These are phyloP conservation scores for Jordanella pulchra DNA, from an alignment of 2,797 vertebrate species.

Conservation along the genomic window DNA sequence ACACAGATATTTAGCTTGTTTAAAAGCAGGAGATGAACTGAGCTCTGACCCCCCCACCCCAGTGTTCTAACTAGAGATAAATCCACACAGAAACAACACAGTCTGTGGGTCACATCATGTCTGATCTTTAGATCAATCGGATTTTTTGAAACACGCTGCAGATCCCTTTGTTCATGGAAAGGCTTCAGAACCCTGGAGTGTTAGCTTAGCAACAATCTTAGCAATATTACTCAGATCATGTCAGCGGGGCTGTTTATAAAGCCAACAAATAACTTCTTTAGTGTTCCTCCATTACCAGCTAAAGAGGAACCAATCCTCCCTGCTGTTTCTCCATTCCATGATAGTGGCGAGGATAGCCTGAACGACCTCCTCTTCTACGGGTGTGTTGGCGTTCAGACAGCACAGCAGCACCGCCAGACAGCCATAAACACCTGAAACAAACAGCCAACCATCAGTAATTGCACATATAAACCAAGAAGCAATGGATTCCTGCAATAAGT, in stretches of 20 bases:
- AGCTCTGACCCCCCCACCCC: background rate
- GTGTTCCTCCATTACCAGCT: conserved; percentile 78
- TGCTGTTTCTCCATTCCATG: conserved; percentile 88
- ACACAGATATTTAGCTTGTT: conserved; percentile 36
- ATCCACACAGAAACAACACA: background rate
- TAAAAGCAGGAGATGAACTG: background rate
- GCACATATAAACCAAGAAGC: background rate
- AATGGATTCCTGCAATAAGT: background rate
- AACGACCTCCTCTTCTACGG: conserved; percentile 84
- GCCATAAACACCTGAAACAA: conserved; percentile 85
- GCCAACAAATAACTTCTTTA: background rate
- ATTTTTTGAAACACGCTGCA: conserved; percentile 1
- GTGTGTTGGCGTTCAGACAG: conserved; percentile 81
- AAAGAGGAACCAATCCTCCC: conserved; percentile 92
- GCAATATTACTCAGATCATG: background rate
- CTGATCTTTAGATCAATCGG: background rate
- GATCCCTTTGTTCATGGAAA: background rate
- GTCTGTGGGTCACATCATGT: background rate
- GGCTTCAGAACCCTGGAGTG: background rate
- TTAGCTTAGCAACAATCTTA: background rate
- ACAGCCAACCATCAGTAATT: conserved; percentile 9
- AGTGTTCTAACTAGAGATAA: too few species aligned
- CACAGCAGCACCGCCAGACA: conserved; percentile 90
- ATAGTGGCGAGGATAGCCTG: conserved; percentile 85
- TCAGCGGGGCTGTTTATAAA: background rate